Conservation (phyloP, 64 coral and sea anemone species). For the Pocillopora damicornis region DNA sequence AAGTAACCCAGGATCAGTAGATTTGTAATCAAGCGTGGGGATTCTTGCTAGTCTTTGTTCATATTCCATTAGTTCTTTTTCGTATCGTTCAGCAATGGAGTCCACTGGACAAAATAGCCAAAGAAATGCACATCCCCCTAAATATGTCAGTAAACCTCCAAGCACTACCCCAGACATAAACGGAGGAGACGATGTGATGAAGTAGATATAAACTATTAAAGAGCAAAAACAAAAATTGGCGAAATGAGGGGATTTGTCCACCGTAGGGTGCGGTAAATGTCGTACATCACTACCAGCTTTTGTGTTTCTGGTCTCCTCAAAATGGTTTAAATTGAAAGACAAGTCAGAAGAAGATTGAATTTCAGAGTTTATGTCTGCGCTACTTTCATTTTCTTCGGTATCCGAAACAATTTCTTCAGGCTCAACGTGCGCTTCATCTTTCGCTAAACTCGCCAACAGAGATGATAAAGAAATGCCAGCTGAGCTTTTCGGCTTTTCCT, state of each 20-base stretch:
- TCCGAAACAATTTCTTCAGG: slow-evolving; percentile 20
- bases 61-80: slow-evolving; percentile 72
- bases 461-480: slow-evolving; percentile 82
- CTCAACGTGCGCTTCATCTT: slow-evolving; percentile 35
- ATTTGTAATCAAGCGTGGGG: slow-evolving; percentile 48
- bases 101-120: slow-evolving; percentile 78
- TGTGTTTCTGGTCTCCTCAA: background rate
- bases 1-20: slow-evolving; percentile 67
- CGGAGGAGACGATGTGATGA: slow-evolving; percentile 50
- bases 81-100: slow-evolving; percentile 56
- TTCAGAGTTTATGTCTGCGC: slow-evolving; percentile 5
- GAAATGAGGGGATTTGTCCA: slow-evolving; percentile 46
- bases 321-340: slow-evolving; percentile 18
- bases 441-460: slow-evolving; percentile 70
- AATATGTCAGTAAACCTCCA: slow-evolving; percentile 64
- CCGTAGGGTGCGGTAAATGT: background rate
- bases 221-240: slow-evolving; percentile 59
- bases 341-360: slow-evolving; percentile 12
- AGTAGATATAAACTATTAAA: slow-evolving; percentile 64
- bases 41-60: slow-evolving; percentile 36
- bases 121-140: slow-evolving; percentile 76
- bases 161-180: slow-evolving; percentile 70
- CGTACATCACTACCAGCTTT: background rate
- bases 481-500: slow-evolving; percentile 33
- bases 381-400: slow-evolving; percentile 16